Evolutionary conservation across 1,140 invertebrate genomes (phyloP), one percentile per base, ranked within the genome.

Genomic region (Drosophila pseudoobscura): DNA sequence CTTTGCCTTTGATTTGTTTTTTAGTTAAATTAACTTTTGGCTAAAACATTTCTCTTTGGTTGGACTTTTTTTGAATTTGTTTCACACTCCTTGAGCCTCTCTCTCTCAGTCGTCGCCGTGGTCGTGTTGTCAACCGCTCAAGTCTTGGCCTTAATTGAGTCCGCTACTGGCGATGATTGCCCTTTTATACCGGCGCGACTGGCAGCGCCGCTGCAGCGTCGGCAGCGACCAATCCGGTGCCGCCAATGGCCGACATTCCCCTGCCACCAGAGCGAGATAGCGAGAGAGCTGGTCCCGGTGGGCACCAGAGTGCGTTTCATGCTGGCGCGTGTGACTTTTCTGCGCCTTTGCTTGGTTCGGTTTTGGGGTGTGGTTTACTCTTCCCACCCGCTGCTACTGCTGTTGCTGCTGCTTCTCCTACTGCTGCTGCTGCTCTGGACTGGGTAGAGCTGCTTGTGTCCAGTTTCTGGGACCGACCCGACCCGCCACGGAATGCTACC

Each of bases 121-220:
- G 29, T 31, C 39, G 45, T 60, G 64, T 54, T 56, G 22, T 50
- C 62, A 78, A 82, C 74, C 69, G 82, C 53, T 77, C 82, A 61
- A 85, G 61, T 77, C 80, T 78, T 65, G 73, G 77, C 71, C 87
- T 91, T 91, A 91, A 91, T 91, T 91, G 90, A 90, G 76, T 65
- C 79, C 77, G 74, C 85, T 89, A 88, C 71, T 74, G 69, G 57
- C 77, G 75, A 88, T 91, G 90, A 91, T 91, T 91, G 90, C 83
- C 90, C 72, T 91, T 91, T 91, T 91, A 91, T 91, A 91, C 85
- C 75, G 87, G 87, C 77, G 84, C 84, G 43, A 35, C 55, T 44
- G 49, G 58, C 65, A 69, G 75, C 76, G 73, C 59, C 62, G 75
- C 74, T 61, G 65, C 75, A 65, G 58, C 41, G 52, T 13, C 17